These are phyloP conservation scores for Phalera bucephala DNA, from an alignment of 2,888 invertebrate genomes.

Conservation along the genomic window DNA sequence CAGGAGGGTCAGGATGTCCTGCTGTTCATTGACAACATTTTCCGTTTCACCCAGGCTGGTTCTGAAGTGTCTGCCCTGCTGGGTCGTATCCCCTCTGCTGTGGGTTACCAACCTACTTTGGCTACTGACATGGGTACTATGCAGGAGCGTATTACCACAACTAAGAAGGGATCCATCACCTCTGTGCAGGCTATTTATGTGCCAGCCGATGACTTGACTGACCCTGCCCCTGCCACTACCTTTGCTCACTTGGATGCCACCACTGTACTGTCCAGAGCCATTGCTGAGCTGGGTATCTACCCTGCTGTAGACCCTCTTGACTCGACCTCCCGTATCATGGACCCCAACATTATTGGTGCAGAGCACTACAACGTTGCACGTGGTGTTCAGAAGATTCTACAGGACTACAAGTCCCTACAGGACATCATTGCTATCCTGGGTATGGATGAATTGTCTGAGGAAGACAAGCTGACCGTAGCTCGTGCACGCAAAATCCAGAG, in stretches of 20 bases:
- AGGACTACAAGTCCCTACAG: slow-evolving; percentile 88
- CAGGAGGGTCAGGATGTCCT: slow-evolving; percentile 97
- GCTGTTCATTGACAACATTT: slow-evolving; percentile 98
- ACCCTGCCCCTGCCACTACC: slow-evolving; percentile 97
- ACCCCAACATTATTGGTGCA: slow-evolving; percentile 94
- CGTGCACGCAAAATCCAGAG: slow-evolving; percentile 97
- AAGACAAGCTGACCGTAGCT: slow-evolving; percentile 96
- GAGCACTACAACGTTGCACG: slow-evolving; percentile 96
- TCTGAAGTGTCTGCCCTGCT: slow-evolving; percentile 95
- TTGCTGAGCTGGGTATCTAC: slow-evolving; percentile 96
- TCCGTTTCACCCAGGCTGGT: slow-evolving; percentile 96
- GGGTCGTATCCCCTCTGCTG: slow-evolving; percentile 98
- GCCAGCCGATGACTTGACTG: slow-evolving; percentile 97
- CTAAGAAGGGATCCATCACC: slow-evolving; percentile 97
- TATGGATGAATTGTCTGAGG: slow-evolving; percentile 93
- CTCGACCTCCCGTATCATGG: slow-evolving; percentile 97
- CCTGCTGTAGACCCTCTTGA: slow-evolving; percentile 98
- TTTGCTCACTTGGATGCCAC: slow-evolving; percentile 98
- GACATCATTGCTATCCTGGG: slow-evolving; percentile 98
- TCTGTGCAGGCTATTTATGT: slow-evolving; percentile 98
- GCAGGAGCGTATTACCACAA: slow-evolving; percentile 98
- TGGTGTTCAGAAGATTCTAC: slow-evolving; percentile 96
- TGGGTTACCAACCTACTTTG: slow-evolving; percentile 97
- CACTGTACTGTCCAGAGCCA: slow-evolving; percentile 95
- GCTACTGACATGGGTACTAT: slow-evolving; percentile 99